A percentile compares a stretch with the other conserved stretches of the same genome.
Conservation (phyloP, 2,888 invertebrate species). For the Colletes collaris region DNA sequence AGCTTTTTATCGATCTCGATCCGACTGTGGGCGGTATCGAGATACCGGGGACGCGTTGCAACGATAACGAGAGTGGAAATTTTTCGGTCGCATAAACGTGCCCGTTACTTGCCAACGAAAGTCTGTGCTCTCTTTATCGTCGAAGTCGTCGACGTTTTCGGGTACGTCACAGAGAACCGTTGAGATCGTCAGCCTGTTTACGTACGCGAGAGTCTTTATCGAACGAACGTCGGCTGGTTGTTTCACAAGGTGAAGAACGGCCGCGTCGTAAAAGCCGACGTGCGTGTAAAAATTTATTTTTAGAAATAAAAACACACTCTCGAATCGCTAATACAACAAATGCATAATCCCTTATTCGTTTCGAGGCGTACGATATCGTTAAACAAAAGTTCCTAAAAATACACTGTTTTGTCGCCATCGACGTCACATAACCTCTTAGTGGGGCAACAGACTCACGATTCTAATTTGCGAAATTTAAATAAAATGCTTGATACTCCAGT, state of each 20-base stretch:
- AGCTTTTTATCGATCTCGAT: constrained; percentile 58
- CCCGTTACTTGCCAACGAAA: background rate
- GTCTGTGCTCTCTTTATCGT: background rate
- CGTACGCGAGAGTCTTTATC: background rate
- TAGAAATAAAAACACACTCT: background rate
- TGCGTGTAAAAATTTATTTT: background rate
- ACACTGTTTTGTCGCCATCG: no score
- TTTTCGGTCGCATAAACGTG: constrained; percentile 30
- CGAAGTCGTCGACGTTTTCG: background rate
- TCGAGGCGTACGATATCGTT: no score
- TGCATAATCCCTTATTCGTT: background rate
- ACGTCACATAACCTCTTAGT: no score
- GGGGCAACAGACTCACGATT: no score
- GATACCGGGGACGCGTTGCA: constrained; percentile 15
- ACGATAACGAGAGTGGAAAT: constrained; percentile 58
- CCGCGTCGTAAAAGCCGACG: no score
- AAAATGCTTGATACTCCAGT: no score
- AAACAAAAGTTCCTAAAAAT: no score
- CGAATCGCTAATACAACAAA: background rate
- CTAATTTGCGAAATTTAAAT: no score
- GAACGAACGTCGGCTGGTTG: background rate
- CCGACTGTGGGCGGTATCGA: constrained; percentile 20
- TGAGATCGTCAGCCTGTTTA: constrained; percentile 14
- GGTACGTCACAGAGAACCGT: constrained; percentile 9
- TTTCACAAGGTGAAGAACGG: background rate